Conservation (phyloP, 1,140 invertebrate genomes). For the Rhynchophorus ferrugineus region DNA sequence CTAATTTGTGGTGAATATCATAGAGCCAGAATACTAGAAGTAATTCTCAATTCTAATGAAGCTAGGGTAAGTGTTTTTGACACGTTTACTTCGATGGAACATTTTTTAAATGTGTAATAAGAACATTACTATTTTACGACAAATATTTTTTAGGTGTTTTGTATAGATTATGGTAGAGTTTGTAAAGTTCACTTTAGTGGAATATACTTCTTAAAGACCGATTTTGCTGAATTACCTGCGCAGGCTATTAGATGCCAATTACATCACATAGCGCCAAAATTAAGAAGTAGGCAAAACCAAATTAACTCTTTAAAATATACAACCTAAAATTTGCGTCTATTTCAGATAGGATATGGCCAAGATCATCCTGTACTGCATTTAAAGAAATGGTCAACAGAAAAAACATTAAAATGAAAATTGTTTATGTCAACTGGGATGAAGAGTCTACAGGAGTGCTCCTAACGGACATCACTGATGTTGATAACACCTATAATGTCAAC, state of each 20-base stretch:
- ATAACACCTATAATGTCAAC: conserved; percentile 29
- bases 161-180: conserved; percentile 33
- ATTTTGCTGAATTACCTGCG: conserved; percentile 25
- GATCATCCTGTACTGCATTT: conserved; percentile 13
- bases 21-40: conserved; percentile 24
- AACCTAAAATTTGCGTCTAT: not conserved
- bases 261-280: conserved; percentile 21
- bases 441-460: conserved; percentile 27
- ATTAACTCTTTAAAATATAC: not conserved
- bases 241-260: conserved; percentile 31
- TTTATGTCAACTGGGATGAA: conserved; percentile 23
- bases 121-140: not conserved
- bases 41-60: conserved; percentile 10
- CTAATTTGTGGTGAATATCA: conserved; percentile 28
- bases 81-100: not conserved
- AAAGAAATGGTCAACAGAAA: conserved; percentile 17
- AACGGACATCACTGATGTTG: conserved; percentile 26
- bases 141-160: conserved; percentile 26
- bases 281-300: conserved; percentile 13
- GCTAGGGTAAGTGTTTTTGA: conserved; percentile 25
- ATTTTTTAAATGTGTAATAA: not conserved
- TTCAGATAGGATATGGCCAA: conserved; percentile 22
- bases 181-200: conserved; percentile 14
- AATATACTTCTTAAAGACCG: conserved; percentile 26
- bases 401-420: conserved; percentile 26